These are phyloP conservation scores for Drosophila nannoptera DNA, from an alignment of 1,140 invertebrate species.

Conservation along the genomic window DNA sequence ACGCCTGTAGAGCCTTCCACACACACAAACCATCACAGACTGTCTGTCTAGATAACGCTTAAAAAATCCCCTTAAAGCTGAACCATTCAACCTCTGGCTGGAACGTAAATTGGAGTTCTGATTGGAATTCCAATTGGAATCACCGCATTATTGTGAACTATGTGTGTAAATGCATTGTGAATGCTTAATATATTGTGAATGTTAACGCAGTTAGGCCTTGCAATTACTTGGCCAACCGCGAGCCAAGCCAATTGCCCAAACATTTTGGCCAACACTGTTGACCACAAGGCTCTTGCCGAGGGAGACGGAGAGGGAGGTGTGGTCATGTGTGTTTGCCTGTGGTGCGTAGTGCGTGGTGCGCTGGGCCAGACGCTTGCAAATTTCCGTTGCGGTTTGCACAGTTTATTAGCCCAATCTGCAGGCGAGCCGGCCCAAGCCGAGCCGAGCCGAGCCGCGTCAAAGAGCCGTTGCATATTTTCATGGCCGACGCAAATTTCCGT, in stretches of 20 bases:
- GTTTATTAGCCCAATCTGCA: slow-evolving; percentile 56
- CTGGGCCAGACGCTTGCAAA: slow-evolving; percentile 51
- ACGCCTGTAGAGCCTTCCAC: too few relatives aligned
- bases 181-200: slow-evolving; percentile 5
- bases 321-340: slow-evolving; percentile 4
- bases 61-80: too few relatives aligned
- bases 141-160: too few relatives aligned
- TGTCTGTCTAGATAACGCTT: too few relatives aligned
- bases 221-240: not conserved
- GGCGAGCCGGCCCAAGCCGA: not conserved
- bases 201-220: slow-evolving; percentile 5
- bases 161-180: not conserved
- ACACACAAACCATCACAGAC: too few relatives aligned
- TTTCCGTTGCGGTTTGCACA: slow-evolving; percentile 45
- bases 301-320: slow-evolving; percentile 4
- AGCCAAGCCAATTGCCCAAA: not conserved
- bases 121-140: too few relatives aligned
- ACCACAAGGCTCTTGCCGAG: slow-evolving; percentile 11
- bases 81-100: too few relatives aligned
- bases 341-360: slow-evolving; percentile 5
- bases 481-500: slow-evolving; percentile 49
- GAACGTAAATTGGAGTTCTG: too few relatives aligned
- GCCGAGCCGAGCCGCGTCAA: too few relatives aligned
- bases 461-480: slow-evolving; percentile 33
- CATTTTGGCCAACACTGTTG: slow-evolving; percentile 10